Evolutionary conservation across 2,888 invertebrate genomes (phyloP).

Genomic region (Meloe dianella): DNA sequence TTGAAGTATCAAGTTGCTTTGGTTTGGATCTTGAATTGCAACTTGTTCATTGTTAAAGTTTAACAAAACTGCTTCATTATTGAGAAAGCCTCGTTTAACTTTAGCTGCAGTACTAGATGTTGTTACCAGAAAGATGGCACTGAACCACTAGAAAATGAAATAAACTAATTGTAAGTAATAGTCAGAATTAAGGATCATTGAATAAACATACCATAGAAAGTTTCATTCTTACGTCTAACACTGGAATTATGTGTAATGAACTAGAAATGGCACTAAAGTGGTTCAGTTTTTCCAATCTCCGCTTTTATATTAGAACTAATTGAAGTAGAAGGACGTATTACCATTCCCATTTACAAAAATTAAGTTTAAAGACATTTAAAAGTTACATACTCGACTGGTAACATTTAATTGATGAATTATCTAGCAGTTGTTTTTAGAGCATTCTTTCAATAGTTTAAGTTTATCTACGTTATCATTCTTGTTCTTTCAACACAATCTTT

Average conservation of each 20-base stretch:
- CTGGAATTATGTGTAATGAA: neutral
- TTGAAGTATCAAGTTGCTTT: neutral
- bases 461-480: neutral
- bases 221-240: neutral
- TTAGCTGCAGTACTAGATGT: neutral
- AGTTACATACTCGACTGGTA: neutral
- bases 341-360: neutral
- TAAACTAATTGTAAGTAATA: neutral
- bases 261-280: neutral
- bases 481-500: neutral
- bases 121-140: neutral
- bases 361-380: constrained; percentile 1
- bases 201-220: constrained; percentile 4
- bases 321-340: constrained; percentile 9
- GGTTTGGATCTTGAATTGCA: neutral
- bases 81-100: neutral
- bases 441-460: neutral
- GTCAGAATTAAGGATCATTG: neutral
- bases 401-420: neutral
- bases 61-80: neutral
- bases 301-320: constrained; percentile 13
- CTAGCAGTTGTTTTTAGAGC: neutral
- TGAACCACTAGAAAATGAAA: constrained; percentile 4
- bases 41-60: constrained; percentile 8
- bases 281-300: neutral